phyloP scores from a whole-genome alignment of 64 coral and sea anemone species.

The Catalaphyllia jardinei region DNA sequence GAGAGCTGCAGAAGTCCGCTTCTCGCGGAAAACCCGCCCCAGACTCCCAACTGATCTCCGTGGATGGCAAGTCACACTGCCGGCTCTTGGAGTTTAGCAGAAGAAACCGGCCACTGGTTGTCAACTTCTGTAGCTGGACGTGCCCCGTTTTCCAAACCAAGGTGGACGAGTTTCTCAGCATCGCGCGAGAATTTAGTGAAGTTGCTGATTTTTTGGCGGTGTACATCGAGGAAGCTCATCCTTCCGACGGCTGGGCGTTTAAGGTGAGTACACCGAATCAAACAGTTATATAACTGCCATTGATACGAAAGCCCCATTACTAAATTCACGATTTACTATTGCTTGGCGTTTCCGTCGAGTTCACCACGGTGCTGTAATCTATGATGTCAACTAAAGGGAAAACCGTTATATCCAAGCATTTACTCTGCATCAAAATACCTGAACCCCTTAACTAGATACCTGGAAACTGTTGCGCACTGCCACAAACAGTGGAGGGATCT shows the following conservation, averaged over 20 bases:
- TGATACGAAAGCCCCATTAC: neutral
- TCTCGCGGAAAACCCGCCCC: slow-evolving; percentile 28
- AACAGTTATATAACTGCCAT: neutral
- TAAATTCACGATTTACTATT: neutral
- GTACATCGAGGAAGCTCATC: slow-evolving; percentile 85
- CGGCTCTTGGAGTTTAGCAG: slow-evolving; percentile 49
- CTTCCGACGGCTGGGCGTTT: slow-evolving; percentile 69
- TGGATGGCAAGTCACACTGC: slow-evolving; percentile 47
- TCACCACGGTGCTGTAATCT: no score
- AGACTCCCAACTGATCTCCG: slow-evolving; percentile 44
- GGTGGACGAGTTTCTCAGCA: slow-evolving; percentile 43
- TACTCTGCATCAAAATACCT: neutral
- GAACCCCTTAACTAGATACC: no score
- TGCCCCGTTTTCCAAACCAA: slow-evolving; percentile 75
- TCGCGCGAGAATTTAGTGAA: slow-evolving; percentile 60
- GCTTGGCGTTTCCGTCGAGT: no score
- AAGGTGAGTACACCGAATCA: slow-evolving; percentile 37
- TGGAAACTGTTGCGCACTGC: no score
- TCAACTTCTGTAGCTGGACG: slow-evolving; percentile 84
- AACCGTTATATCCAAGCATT: neutral
- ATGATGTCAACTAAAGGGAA: neutral
- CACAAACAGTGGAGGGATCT: neutral
- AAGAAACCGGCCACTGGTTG: slow-evolving; percentile 56
- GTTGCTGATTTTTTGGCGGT: slow-evolving; percentile 78
- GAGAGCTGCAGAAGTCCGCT: slow-evolving; percentile 62